Evolutionary conservation across 2,888 invertebrate genomes (phyloP).

Genomic region (Megaustenia siamemsis): DNA sequence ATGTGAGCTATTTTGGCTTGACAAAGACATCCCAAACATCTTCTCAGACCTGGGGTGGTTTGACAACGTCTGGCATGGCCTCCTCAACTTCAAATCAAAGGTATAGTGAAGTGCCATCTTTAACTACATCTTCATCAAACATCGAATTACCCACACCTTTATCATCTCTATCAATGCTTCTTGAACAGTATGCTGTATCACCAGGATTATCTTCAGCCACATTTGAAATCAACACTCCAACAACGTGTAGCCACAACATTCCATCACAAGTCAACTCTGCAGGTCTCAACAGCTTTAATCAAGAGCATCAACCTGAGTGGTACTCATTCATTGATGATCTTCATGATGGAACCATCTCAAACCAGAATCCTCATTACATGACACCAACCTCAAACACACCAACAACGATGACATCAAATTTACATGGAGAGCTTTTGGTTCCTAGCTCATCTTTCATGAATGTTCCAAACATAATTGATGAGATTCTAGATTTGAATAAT

Average conservation of each 20-base stretch:
- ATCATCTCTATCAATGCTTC: constrained; percentile 25
- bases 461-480: constrained; percentile 46
- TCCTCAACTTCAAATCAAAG: constrained; percentile 33
- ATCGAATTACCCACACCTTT: constrained; percentile 34
- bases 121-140: constrained; percentile 11
- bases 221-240: neutral
- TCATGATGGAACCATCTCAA: constrained; percentile 37
- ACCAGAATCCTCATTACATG: no score
- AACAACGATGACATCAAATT: neutral
- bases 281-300: constrained; percentile 40
- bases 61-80: neutral
- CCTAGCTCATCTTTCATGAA: constrained; percentile 39
- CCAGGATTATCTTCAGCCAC: neutral
- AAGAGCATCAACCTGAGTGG: constrained; percentile 52
- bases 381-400: constrained; percentile 9
- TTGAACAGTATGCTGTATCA: constrained; percentile 12
- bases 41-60: constrained; percentile 11
- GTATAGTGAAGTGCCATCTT: neutral
- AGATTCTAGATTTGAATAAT: constrained; percentile 6
- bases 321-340: constrained; percentile 56
- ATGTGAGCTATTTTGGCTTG: neutral
- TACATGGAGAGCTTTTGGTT: neutral
- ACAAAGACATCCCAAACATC: constrained; percentile 27
- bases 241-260: neutral
- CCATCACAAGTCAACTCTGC: constrained; percentile 11